These are phyloP conservation scores for Plemyria rubiginata DNA, from an alignment of 2,888 invertebrate genomes.

Conservation along the genomic window DNA sequence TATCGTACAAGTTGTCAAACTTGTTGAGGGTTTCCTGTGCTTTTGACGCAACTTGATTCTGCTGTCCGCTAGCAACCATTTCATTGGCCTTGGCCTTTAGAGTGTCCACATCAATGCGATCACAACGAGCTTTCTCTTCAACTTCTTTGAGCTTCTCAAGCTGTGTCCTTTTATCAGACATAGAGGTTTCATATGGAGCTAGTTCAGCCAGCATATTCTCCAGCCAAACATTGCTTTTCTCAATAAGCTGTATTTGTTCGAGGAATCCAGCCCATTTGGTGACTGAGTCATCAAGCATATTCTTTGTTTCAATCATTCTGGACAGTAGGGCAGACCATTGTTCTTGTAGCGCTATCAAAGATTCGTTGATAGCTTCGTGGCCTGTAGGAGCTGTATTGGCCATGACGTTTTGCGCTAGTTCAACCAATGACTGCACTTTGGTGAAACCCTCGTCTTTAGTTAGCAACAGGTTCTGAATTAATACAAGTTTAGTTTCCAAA, in stretches of 20 bases:
- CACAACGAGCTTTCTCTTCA: conserved; percentile 95
- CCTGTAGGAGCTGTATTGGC: conserved; percentile 96
- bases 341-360: conserved; percentile 92
- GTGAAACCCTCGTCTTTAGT: conserved; percentile 97
- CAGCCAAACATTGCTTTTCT: conserved; percentile 92
- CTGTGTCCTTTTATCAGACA: conserved; percentile 94
- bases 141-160: conserved; percentile 93
- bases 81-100: conserved; percentile 93
- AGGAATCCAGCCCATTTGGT: conserved; percentile 96
- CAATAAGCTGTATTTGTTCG: conserved; percentile 93
- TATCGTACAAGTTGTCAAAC: conserved; percentile 91
- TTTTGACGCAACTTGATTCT: conserved; percentile 92
- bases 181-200: conserved; percentile 90
- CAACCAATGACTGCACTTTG: conserved; percentile 94
- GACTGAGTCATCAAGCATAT: conserved; percentile 93
- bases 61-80: conserved; percentile 94
- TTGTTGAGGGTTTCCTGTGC: conserved; percentile 93
- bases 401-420: conserved; percentile 94
- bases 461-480: conserved; percentile 93
- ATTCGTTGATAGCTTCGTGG: conserved; percentile 93
- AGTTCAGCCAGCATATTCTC: conserved; percentile 90
- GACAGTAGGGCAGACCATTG: conserved; percentile 95
- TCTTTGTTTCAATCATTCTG: conserved; percentile 95
- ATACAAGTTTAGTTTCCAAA: conserved; percentile 92
- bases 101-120: conserved; percentile 95